Evolutionary conservation across 2,888 invertebrate genomes (phyloP), one percentile per base, ranked within the genome.

Genomic region (Orchestes rusci): DNA sequence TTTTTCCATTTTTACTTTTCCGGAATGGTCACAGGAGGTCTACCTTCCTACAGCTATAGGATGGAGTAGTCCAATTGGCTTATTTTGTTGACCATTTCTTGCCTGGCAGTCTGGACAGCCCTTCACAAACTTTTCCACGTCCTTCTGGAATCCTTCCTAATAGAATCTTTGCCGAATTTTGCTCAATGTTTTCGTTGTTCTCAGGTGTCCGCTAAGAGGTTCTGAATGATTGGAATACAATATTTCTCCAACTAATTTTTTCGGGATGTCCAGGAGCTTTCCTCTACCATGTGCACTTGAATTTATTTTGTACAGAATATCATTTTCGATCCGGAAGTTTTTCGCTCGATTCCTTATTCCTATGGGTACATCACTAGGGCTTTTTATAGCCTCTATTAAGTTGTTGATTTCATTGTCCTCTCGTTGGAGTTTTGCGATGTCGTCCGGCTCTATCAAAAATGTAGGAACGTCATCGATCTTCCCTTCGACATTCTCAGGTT

Each of bases 21-120:
- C 45, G 16, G 40, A 58, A 54, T 1, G 56, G 54, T 8, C 55
- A 55, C 32, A 59, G 40, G n/a, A 57, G 16, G 31, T 59, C 56
- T 31, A 7, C 55, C 51, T 5, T 43, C 39, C 31, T 35, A 43
- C 15, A 48, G 18, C 15, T 27, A 51, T 41, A 16, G 45, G 51
- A 12, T 48, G 51, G 19, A 55, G 52, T 1, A 48, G 45, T 2
- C 48, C 50, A 7, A 43, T 29, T 12, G 54, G 52, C 42, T 48
- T 49, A 35, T n/a, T 10, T 13, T 51, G 37, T 33, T 31, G 31
- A 39, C 20, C 30, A 13, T 12, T 50, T 31, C 29, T 48, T 51
- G 18, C 55, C 16, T 2, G 16, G 33, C 40, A 12, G 44, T 38
- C 30, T 33, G n/a, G n/a, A n/a, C n/a, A n/a, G n/a, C n/a, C n/a